A percentile compares a stretch with the other conserved stretches of the same genome.
Conservation (phyloP, 2,797 vertebrate species). For the Myotis findleyi region DNA sequence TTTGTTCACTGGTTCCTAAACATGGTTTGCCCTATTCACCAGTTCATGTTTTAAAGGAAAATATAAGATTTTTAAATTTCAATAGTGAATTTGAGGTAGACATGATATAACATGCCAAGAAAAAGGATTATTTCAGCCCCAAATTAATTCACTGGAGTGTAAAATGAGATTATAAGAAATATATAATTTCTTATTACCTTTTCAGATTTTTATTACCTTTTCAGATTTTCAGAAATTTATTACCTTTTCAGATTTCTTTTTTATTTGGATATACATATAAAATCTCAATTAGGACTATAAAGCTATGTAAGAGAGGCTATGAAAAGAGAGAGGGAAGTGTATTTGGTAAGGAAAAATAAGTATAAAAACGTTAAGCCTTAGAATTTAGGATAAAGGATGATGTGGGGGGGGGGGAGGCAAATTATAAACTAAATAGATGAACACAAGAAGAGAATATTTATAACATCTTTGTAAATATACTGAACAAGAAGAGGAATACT, state of each 20-base stretch:
- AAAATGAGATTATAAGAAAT: background rate
- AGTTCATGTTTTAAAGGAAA: background rate
- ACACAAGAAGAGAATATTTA: background rate
- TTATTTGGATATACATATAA: background rate
- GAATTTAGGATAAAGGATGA: constrained; percentile 20
- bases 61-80: background rate
- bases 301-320: background rate
- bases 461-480: background rate
- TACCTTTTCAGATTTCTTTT: background rate
- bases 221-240: background rate
- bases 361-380: background rate
- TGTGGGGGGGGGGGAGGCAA: background rate
- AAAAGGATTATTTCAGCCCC: background rate
- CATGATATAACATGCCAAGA: background rate
- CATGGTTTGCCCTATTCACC: background rate
- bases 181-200: background rate
- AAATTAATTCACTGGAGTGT: constrained; percentile 39
- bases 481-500: background rate
- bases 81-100: constrained; percentile 18
- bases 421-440: background rate
- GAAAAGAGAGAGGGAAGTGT: background rate
- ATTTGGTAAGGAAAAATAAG: background rate
- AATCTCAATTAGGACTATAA: constrained; percentile 11
- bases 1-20: background rate
- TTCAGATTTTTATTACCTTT: background rate